Evolutionary conservation across 2,888 invertebrate genomes (phyloP).

Genomic region (Dryadula phaetusa): DNA sequence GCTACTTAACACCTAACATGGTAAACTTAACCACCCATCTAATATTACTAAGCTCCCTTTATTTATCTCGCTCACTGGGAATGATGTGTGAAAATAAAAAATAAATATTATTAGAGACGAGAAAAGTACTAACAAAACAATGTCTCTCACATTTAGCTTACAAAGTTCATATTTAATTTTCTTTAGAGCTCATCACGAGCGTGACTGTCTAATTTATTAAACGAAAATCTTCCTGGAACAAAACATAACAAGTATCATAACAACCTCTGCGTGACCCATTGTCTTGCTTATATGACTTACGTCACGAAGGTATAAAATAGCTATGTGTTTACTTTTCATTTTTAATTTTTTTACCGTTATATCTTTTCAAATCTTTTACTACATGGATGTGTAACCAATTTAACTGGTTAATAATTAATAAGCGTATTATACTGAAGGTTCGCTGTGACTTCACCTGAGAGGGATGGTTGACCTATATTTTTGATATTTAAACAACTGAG

Average conservation of each 20-base stretch:
- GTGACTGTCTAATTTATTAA: conserved; percentile 24
- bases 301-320: conserved; percentile 22
- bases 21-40: background rate
- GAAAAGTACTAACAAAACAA: background rate
- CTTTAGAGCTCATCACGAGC: conserved; percentile 23
- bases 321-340: conserved; percentile 13
- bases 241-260: conserved; percentile 26
- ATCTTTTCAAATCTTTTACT: background rate
- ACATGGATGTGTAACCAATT: background rate
- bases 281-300: conserved; percentile 20
- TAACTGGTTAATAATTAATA: background rate
- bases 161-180: conserved; percentile 16
- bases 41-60: background rate
- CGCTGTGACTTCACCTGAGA: background rate
- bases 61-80: background rate
- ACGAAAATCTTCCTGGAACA: conserved; percentile 17
- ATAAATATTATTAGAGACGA: background rate
- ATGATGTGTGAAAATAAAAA: background rate
- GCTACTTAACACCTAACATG: background rate
- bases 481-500: background rate
- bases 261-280: conserved; percentile 20
- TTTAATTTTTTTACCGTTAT: background rate
- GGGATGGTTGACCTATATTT: conserved; percentile 6
- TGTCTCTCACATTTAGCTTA: background rate
- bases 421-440: background rate